Base-by-base conservation (phyloP, 2,888 invertebrate genomes). In the Lingula anatina region DNA sequence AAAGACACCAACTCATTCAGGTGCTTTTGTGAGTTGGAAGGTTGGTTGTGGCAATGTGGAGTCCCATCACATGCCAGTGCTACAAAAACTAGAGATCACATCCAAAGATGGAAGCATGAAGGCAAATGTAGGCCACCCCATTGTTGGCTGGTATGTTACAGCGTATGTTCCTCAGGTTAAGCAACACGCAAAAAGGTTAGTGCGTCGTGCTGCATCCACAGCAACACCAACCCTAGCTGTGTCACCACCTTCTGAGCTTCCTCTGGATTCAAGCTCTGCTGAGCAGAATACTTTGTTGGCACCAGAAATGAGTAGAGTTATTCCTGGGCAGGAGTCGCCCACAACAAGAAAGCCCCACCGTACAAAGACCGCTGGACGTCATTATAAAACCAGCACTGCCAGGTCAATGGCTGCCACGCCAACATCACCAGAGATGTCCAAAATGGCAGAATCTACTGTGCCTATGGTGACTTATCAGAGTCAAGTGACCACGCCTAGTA, bases 11-110 rank as follows among this genome's bases (percentile, higher is more conserved):
- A 57, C 63, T 49, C 50, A 57, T 24, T 41, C 62, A 4, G 70
- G 68, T 5, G 53, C 59, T 3, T 51, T 66, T 18, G 43, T 65
- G 25, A 77, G 75, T 1, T 79, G 75, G 87, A 62, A 65, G 81
- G 86, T 89, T 50, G 90, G 89, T 2, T 90, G 90, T 74, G 85
- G 85, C 43, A 82, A 82, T 56, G 78, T 89, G 26, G 85, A 86
- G 83, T 76, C 81, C n/a, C 82, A 84, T 44, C 84, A 86, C 64
- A 66, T 75, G 66, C 80, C 84, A 1, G 59, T 86, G 15, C 81
- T 89, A n/a, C 83, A 84, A 28, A 83, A 84, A 28, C 74, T 88
- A 12, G 82, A 86, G 53, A 83, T 84, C 44, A 85, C 86, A 61
- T 82, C 87, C 0, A 80, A 82, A 3, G 87, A 87, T 65, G 89